Conservation (phyloP, 2,888 invertebrate genomes). For the Nomada lathburiana region DNA sequence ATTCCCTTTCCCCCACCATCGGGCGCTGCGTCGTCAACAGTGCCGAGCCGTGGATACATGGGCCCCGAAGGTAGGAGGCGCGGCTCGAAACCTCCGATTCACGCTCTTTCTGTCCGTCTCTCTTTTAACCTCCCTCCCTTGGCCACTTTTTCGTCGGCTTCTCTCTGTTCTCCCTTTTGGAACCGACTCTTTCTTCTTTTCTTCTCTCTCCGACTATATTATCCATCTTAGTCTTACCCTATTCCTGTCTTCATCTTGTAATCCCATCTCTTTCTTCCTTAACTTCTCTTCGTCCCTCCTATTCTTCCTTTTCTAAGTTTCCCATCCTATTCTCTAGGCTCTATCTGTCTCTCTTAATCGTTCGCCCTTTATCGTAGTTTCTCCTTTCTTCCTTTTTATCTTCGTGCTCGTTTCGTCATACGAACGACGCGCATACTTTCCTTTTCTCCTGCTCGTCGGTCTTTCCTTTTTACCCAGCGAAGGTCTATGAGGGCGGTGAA, state of each 20-base stretch:
- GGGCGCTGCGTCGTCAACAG: constrained; percentile 63
- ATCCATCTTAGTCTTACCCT: constrained; percentile 14
- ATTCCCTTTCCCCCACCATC: constrained; percentile 66
- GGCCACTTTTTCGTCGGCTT: constrained; percentile 48
- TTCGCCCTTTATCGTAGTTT: constrained; percentile 22
- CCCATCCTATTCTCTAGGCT: constrained; percentile 42
- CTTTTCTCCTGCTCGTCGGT: constrained; percentile 43
- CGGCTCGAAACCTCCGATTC: constrained; percentile 64
- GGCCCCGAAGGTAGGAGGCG: constrained; percentile 68
- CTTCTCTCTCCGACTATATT: constrained; percentile 2
- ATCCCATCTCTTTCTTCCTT: constrained; percentile 2
- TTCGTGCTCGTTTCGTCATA: constrained; percentile 35
- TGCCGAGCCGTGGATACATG: constrained; percentile 67
- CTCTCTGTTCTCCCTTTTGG: constrained; percentile 20
- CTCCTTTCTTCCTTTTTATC: constrained; percentile 28
- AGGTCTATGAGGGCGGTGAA: constrained; percentile 60
- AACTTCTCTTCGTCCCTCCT: constrained; percentile 4
- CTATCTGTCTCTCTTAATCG: constrained; percentile 1
- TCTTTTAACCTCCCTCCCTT: constrained; percentile 49
- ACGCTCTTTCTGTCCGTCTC: constrained; percentile 53
- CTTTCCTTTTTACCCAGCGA: constrained; percentile 56
- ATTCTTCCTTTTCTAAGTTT: constrained; percentile 36
- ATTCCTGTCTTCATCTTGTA: constrained; percentile 10
- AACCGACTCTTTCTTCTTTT: constrained; percentile 26
- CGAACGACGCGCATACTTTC: constrained; percentile 53